Base-by-base conservation (phyloP, 2,113 vertebrate species). In the Hyla sarda region DNA sequence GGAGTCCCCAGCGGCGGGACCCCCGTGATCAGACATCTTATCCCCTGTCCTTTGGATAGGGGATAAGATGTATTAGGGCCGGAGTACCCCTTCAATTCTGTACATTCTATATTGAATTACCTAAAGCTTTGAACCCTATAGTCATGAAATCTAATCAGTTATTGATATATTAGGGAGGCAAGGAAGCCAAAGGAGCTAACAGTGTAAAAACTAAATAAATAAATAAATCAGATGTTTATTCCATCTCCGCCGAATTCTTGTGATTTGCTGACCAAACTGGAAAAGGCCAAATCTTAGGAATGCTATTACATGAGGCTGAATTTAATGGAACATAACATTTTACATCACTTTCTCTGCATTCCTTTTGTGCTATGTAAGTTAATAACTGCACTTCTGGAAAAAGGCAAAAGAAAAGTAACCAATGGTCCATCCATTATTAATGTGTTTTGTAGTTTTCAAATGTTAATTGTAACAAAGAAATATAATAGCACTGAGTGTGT, bases 401-500 rank as follows among this genome's bases (percentile, higher is more conserved):
- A 34, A 41, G 60, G 11, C 3, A 45, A 13, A 56, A 58, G 48
- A 84, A 84, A 75, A 73, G 34, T 60, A 83, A 83, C 34, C 69
- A 75, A 72, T 41, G 32, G 71, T 21, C 71, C 52, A 75, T 84
- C 16, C 52, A 84, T 75, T 84, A 84, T 84, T 75, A 84, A 84
- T 82, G 80, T 82, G 80, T 71, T 82, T 69, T 82, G 62, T 75
- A 75, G 50, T 74, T 84, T 84, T 45, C 34, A 84, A 83, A 84
- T 84, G 82, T 75, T 84, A 84, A 84, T 84, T 84, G 82, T 60
- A 84, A 84, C 14, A 74, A 84, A 84, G 71, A 84, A 83, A 84
- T 84, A 74, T 84, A 84, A 84, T 84, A 84, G 69, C 82, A 84
- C 48, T 30, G 71, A 37, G 71, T 60, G 82, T 58, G 69, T 84